Conservation (phyloP, 2,888 invertebrate genomes). For the Chrysodeixis includens region DNA sequence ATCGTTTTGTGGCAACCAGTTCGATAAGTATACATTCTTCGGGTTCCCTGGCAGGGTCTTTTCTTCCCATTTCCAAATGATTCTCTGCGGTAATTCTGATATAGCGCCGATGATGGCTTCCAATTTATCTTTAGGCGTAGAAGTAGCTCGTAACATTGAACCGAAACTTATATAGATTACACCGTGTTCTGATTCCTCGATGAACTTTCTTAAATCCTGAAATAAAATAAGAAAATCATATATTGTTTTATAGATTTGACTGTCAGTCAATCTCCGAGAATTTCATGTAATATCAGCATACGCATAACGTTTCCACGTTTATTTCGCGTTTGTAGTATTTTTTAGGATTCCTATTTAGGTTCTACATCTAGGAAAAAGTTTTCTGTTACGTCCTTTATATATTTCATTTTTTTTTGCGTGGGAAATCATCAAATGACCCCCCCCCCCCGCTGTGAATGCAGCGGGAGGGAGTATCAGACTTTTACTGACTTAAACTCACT, state of each 20-base stretch:
- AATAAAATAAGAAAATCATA: constrained; percentile 53
- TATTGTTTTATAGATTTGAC: neutral
- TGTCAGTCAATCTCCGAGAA: no score
- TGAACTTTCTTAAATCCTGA: constrained; percentile 90
- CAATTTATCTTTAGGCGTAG: constrained; percentile 89
- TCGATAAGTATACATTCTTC: constrained; percentile 89
- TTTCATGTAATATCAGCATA: no score
- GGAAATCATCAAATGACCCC: no score
- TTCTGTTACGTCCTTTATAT: no score
- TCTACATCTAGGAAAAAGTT: no score
- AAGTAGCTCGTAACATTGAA: constrained; percentile 91
- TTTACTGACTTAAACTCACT: no score
- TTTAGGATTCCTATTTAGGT: no score
- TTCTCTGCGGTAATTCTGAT: constrained; percentile 90
- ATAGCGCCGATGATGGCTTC: constrained; percentile 90
- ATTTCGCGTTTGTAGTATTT: no score
- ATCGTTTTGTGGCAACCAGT: constrained; percentile 92
- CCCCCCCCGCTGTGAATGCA: no score
- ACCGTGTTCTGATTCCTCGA: constrained; percentile 91
- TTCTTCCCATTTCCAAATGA: constrained; percentile 94
- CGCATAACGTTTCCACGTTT: no score
- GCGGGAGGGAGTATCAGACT: no score
- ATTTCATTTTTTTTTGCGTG: no score
- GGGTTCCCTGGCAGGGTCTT: constrained; percentile 89
- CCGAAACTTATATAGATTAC: constrained; percentile 94